phyloP scores from a whole-genome alignment of 2,113 vertebrate species.

The Rhabdomys dilectus region DNA sequence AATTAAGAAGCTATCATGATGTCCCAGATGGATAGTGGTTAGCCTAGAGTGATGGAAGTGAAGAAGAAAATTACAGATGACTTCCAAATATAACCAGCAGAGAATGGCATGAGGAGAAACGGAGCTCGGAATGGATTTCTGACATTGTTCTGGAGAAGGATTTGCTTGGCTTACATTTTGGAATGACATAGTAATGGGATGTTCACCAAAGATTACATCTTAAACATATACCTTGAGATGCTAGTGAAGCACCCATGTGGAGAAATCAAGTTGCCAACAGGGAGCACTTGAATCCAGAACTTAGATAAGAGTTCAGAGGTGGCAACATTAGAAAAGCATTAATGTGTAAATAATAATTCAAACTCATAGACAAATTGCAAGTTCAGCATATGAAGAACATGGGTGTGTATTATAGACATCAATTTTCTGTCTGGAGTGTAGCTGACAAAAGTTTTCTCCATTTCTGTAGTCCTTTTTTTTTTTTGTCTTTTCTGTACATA shows the following conservation, averaged over 20 bases:
- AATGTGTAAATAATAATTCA: background rate
- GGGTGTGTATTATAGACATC: background rate
- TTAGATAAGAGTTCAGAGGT: background rate
- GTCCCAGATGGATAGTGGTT: background rate
- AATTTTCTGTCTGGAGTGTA: background rate
- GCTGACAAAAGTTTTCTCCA: background rate
- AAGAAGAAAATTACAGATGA: background rate
- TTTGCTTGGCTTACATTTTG: background rate
- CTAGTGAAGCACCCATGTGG: background rate
- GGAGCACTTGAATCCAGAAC: background rate
- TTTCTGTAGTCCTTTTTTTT: background rate
- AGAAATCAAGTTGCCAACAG: background rate
- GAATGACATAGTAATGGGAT: background rate
- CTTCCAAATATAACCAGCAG: background rate
- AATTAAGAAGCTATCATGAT: background rate
- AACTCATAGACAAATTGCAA: background rate
- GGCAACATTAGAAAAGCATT: background rate
- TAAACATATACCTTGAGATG: background rate
- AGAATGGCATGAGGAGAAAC: background rate
- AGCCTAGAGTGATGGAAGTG: background rate
- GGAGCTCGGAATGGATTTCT: background rate
- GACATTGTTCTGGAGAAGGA: background rate
- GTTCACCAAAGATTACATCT: background rate
- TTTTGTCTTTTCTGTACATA: too few species aligned
- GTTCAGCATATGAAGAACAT: background rate